phyloP scores from a whole-genome alignment of 2,797 vertebrate species.

The Hipposideros larvatus region DNA sequence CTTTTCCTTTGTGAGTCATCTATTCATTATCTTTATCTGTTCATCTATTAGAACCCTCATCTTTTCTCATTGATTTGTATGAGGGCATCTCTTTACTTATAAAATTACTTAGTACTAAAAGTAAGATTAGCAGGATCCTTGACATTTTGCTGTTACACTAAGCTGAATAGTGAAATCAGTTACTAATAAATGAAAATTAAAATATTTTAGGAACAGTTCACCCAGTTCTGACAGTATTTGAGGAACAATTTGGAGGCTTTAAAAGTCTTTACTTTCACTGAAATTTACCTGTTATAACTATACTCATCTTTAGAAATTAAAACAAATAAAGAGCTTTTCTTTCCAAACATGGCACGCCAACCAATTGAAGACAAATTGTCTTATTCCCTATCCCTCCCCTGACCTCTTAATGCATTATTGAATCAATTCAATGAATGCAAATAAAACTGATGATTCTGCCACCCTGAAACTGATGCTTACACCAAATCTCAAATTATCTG shows the following conservation, averaged over 20 bases:
- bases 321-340: constrained; percentile 29
- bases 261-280: constrained; percentile 44
- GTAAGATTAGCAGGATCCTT: constrained; percentile 4
- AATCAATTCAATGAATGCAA: constrained; percentile 40
- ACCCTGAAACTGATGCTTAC: constrained; percentile 15
- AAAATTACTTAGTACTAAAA: constrained; percentile 51
- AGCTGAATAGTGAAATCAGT: neutral
- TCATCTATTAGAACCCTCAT: neutral
- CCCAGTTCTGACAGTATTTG: constrained; percentile 39
- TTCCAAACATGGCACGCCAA: neutral
- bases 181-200: constrained; percentile 64
- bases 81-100: neutral
- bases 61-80: constrained; percentile 16
- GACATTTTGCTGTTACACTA: constrained; percentile 62
- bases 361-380: constrained; percentile 49
- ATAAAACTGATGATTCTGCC: constrained; percentile 61
- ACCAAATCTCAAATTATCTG: constrained; percentile 53
- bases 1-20: constrained; percentile 4
- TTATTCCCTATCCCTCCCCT: constrained; percentile 13
- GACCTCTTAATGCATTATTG: constrained; percentile 48
- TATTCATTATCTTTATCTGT: constrained; percentile 64
- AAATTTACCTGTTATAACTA: constrained; percentile 60
- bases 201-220: constrained; percentile 45
- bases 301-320: constrained; percentile 60
- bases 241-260: constrained; percentile 25